Conservation (phyloP, 1,140 invertebrate genomes). For the Cotesia chilonis region DNA sequence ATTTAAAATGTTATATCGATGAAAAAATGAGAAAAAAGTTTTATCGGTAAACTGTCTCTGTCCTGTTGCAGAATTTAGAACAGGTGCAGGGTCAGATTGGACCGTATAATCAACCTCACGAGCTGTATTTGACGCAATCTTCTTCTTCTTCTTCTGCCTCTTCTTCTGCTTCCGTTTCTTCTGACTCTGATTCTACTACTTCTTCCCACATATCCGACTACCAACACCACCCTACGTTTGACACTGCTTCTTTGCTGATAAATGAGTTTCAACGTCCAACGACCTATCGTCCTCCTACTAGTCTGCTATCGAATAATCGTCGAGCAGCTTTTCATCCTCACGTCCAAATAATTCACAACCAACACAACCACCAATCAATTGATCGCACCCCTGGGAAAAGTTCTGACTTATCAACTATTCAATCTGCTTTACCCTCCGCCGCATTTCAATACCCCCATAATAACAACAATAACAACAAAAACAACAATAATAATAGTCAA, state of each 20-base stretch:
- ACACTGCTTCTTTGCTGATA: constrained; percentile 41
- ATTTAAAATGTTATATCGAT: background rate
- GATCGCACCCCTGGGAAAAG: constrained; percentile 53
- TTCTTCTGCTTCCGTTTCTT: constrained; percentile 40
- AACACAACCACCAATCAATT: constrained; percentile 43
- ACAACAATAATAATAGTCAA: constrained; percentile 20
- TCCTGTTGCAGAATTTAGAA: constrained; percentile 65
- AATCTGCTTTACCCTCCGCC: constrained; percentile 15
- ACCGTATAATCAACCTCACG: constrained; percentile 48
- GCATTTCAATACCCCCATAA: constrained; percentile 26
- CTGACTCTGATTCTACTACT: constrained; percentile 27
- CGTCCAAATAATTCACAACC: constrained; percentile 48
- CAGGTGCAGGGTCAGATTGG: constrained; percentile 57
- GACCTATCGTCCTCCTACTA: constrained; percentile 53
- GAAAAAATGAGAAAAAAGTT: constrained; percentile 3
- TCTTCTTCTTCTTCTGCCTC: constrained; percentile 41
- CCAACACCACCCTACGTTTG: too few relatives aligned
- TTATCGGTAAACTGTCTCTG: constrained; percentile 55
- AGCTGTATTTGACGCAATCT: constrained; percentile 34
- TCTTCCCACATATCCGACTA: constrained; percentile 26
- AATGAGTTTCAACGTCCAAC: constrained; percentile 58
- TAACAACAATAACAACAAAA: constrained; percentile 27
- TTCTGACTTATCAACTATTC: constrained; percentile 33
- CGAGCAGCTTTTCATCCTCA: constrained; percentile 50
- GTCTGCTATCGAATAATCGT: too few relatives aligned